Base-by-base conservation (phyloP, 2,113 vertebrate species). In the Bos indicus region DNA sequence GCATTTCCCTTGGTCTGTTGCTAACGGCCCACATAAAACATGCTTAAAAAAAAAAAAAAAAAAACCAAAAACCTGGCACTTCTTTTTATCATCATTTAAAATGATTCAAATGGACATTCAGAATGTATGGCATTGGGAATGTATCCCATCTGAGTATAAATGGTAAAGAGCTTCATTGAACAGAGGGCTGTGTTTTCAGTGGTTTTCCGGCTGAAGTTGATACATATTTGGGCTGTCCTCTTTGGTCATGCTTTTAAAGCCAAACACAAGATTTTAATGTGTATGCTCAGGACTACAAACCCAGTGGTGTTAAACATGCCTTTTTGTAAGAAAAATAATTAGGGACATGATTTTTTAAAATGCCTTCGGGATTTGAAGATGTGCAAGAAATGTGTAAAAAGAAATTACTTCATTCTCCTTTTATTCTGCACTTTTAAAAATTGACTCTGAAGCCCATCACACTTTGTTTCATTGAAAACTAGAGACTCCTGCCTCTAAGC, bases 51-150 rank as follows among this genome's bases (percentile, higher is more conserved):
- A 96, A 96, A 36, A 36, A 36, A 36, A 36, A 36, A 71, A 81
- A 54, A 82, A 43, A 48, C 56, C 67, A 19, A 17, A 17, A 21
- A 87, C 88, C 95, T 95, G 91, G 77, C 91, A 96, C 84, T 97
- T 95, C 85, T 95, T 98, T 97, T 97, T 89, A 95, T 91, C 82
- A 67, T 95, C 87, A 90, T 87, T 98, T 98, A 98, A 93, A 98
- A 98, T 54, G 91, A 92, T 97, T 98, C 98, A 98, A 98, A 96
- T 95, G 98, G 98, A 98, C 98, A 98, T 48, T 97, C 91, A 89
- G 71, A 93, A 94, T 88, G 56, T 33, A 64, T 77, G 80, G 74
- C n/a, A 56, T 14, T 91, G 59, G 81, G 33, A 56, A 57, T 93
- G 78, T n/a, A 15, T 88, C 78, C 91, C 86, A 97, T 81, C 77